Evolutionary conservation across 2,888 invertebrate genomes (phyloP), one percentile per base, ranked within the genome.

Genomic region (Zele albiditarsus): DNA sequence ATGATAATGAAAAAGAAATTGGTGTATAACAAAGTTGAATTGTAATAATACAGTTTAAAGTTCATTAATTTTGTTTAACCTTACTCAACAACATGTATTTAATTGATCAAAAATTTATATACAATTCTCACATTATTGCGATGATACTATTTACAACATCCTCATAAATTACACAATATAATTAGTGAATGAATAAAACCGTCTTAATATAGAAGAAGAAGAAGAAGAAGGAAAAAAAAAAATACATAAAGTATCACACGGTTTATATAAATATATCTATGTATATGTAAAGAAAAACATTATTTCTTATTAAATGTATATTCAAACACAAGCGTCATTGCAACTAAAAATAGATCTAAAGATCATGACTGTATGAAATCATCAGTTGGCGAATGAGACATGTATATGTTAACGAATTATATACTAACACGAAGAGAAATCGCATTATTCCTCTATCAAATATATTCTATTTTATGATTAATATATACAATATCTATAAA

Each of bases 301-400:
- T 79, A 77, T 76, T 77, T 73, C 74, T 77, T 57, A 78, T 80
- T 82, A 81, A 79, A 78, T 53, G 75, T 63, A 77, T 79, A 83
- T 84, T 81, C 80, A 80, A 70, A 6, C 10, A 20, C 73, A 68
- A 76, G 77, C 81, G 81, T 84, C 82, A 84, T 82, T 81, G 74
- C 70, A 79, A 79, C 80, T 76, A 76, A 77, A 79, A 84, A 82
- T 82, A 84, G 80, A 73, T 77, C 71, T 70, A 68, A 79, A 74
- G 77, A 78, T 80, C 75, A 74, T 76, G 78, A 67, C 71, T 77
- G 75, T 53, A 10, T 78, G 76, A 77, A 81, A 80, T 81, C 77
- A 74, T 77, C 73, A 77, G 75, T 79, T 80, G 70, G 38, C 71
- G 71, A 16, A 69, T 80, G 77, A 76, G 77, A 76, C 77, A 20